These are phyloP conservation scores for Caenorhabditis afra DNA, from an alignment of 2,888 invertebrate genomes.

Conservation along the genomic window DNA sequence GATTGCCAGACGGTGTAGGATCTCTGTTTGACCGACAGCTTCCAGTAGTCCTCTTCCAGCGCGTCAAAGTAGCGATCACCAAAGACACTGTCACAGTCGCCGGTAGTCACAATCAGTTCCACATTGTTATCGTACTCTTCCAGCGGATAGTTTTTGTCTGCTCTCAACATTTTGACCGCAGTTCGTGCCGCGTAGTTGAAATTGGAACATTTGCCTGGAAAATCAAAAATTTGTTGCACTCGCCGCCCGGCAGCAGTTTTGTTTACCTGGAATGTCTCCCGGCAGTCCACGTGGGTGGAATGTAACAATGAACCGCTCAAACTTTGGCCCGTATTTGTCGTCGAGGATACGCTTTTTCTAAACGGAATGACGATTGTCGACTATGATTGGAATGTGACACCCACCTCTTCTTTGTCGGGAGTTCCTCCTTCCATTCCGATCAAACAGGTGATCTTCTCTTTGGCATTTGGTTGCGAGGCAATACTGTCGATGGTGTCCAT, in stretches of 20 bases:
- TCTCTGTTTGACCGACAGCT: conserved; percentile 66
- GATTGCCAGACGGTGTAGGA: conserved; percentile 76
- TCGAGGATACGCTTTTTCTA: conserved; percentile 68
- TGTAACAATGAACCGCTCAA: conserved; percentile 75
- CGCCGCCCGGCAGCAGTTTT: neutral
- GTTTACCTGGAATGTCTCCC: conserved; percentile 76
- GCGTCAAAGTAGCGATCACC: conserved; percentile 77
- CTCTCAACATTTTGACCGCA: conserved; percentile 68
- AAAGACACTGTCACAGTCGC: conserved; percentile 76
- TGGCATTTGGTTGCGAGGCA: conserved; percentile 70
- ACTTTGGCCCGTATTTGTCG: conserved; percentile 69
- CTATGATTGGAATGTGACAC: conserved; percentile 6
- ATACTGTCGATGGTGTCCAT: conserved; percentile 75
- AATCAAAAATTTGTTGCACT: conserved; percentile 23
- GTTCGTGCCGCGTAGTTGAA: conserved; percentile 74
- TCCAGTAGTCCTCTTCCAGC: conserved; percentile 77
- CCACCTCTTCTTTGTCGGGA: conserved; percentile 74
- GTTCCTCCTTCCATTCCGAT: conserved; percentile 77
- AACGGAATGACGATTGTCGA: conserved; percentile 29
- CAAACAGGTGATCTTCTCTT: conserved; percentile 69
- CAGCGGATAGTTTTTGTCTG: conserved; percentile 71
- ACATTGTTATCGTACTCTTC: conserved; percentile 66
- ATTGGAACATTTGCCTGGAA: conserved; percentile 75
- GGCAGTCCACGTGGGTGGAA: conserved; percentile 75
- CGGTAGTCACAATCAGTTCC: conserved; percentile 75